Percentiles rank a stretch among this genome's conserved stretches.
Conservation (phyloP, 2,113 vertebrate genomes). For the Esox niger region DNA sequence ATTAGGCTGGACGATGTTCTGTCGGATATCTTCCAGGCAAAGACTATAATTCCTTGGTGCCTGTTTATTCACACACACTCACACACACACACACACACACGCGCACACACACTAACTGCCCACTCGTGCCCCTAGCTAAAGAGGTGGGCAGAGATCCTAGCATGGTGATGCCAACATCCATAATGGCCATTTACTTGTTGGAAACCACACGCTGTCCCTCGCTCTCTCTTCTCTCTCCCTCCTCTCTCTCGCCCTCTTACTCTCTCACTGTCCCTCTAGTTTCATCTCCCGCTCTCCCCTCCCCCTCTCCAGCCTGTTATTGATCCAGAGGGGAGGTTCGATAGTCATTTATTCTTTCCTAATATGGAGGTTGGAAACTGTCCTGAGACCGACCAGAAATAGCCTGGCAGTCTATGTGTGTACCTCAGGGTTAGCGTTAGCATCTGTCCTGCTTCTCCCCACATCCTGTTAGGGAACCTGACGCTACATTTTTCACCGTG, state of each 20-base stretch:
- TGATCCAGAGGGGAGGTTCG: conserved; percentile 31
- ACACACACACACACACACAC: conserved; percentile 7
- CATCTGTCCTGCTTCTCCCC: conserved; percentile 2
- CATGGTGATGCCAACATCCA: background rate
- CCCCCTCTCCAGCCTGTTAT: background rate
- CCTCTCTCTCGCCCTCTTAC: background rate
- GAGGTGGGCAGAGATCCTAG: too few relatives aligned
- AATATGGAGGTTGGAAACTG: conserved; percentile 14
- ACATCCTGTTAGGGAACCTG: too few relatives aligned
- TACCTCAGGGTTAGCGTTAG: conserved; percentile 12
- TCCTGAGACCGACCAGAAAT: conserved; percentile 17
- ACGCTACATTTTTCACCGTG: too few relatives aligned
- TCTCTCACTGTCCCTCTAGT: background rate
- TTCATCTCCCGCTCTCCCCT: background rate
- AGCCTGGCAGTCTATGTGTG: background rate
- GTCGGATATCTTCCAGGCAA: too few relatives aligned
- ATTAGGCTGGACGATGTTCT: too few relatives aligned
- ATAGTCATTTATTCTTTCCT: conserved; percentile 20
- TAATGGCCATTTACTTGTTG: too few relatives aligned
- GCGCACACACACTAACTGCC: too few relatives aligned
- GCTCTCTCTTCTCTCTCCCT: background rate
- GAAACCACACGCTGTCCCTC: too few relatives aligned
- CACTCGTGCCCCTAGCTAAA: too few relatives aligned
- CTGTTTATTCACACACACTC: conserved; percentile 12
- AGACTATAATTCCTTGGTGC: conserved; percentile 50